Base-by-base conservation (phyloP, 2,113 vertebrate genomes). In the Notarius quadriscutis region DNA sequence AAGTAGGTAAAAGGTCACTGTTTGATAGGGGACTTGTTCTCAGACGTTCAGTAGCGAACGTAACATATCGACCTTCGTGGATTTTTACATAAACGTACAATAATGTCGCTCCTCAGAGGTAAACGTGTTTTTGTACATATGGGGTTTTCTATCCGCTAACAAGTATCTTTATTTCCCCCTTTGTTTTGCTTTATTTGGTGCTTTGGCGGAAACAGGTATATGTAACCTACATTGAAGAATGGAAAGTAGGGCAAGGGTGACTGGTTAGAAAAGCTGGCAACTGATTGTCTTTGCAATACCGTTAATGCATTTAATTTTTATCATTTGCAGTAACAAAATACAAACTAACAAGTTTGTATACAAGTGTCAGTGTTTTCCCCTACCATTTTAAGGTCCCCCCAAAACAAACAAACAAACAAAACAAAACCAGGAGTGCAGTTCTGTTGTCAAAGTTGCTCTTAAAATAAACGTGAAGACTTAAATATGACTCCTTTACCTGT, bases 101-200 rank as follows among this genome's bases (percentile, higher is more conserved):
- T 79, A 55, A 96, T 96, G 95, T 91, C 95, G 18, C 94, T 96
- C 48, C 89, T 96, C 53, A 93, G 95, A 96, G 95, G 95, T 95
- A 94, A 93, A 86, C 7, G 15, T 53, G 80, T 5, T 34, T n/a
- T 55, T 15, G 3, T 20, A 27, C 7, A 60, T 12, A 78, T n/a
- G 3, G 25, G 8, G 6, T 57, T 57, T 84, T 14, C 27, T 15
- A 5, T 58, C 7, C 22, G 15, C 1, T 55, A 11, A 7, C n/a
- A 60, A 62, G 6, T 1, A 4, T 41, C 0, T 41, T 41, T 41
- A 30, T 41, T 41, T 3, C 41, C 14, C 1, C 7, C 72, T 25
- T 50, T 75, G 41, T 25, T 5, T 7, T 25, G 20, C 9, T 75
- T 14, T 51, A 20, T 75, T 25, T 50, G 12, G 72, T 22, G 71